These are phyloP conservation scores for Cylloceria caligata DNA, from an alignment of 2,888 invertebrate genomes.

Conservation along the genomic window DNA sequence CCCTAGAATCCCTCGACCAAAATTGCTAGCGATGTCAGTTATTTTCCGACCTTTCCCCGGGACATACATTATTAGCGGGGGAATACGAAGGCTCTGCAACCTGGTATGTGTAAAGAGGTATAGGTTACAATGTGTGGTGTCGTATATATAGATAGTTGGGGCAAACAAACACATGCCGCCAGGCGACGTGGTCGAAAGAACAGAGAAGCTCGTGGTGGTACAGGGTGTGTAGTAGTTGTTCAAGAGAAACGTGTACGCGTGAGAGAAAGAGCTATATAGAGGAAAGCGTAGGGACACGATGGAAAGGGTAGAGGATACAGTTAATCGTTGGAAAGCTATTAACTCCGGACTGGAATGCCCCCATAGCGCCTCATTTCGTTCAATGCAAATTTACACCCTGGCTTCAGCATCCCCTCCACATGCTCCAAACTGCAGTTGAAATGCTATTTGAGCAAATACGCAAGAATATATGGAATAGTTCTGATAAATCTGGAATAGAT, in stretches of 20 bases:
- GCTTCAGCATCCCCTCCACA: conserved; percentile 39
- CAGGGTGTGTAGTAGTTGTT: conserved; percentile 1
- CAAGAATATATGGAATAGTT: background rate
- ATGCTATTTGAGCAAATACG: conserved; percentile 11
- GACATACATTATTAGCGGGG: conserved; percentile 78
- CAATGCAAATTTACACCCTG: conserved; percentile 81
- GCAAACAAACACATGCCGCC: conserved; percentile 58
- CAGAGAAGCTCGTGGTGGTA: conserved; percentile 30
- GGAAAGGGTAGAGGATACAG: conserved; percentile 75
- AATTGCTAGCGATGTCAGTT: conserved; percentile 73
- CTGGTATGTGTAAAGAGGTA: conserved; percentile 14
- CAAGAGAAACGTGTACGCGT: conserved; percentile 7
- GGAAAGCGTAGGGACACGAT: conserved; percentile 55
- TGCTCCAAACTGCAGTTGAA: conserved; percentile 51
- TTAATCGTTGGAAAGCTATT: conserved; percentile 84
- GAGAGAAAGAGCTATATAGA: conserved; percentile 50
- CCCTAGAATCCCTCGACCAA: conserved; percentile 19
- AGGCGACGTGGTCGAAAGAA: conserved; percentile 63
- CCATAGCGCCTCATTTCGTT: conserved; percentile 82
- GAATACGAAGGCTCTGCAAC: conserved; percentile 1
- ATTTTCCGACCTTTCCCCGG: conserved; percentile 78
- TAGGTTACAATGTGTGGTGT: background rate
- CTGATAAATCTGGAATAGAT: background rate
- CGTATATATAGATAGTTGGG: conserved; percentile 20
- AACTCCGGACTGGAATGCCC: conserved; percentile 82